Percentiles rank a stretch among this genome's conserved stretches.
Evolutionary conservation across 2,888 invertebrate species (phyloP).

Genomic region (Leucania comma): DNA sequence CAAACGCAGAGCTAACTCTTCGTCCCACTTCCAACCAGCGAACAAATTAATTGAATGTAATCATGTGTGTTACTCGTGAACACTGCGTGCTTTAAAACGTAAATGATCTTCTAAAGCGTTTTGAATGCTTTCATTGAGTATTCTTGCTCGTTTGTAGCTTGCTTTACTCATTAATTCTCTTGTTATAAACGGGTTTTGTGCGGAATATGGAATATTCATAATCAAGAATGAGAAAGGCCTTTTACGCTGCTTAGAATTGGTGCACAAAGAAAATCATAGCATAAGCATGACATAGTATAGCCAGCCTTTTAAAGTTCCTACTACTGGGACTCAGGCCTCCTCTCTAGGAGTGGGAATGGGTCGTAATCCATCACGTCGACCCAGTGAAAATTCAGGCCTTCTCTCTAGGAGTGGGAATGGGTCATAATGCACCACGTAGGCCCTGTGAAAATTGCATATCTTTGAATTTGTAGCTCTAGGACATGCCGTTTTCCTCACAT

Average conservation of each 20-base stretch:
- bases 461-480: no score
- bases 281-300: no score
- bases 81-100: constrained; percentile 49
- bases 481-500: no score
- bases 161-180: constrained; percentile 47
- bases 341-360: no score
- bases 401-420: no score
- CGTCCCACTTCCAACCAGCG: constrained; percentile 62
- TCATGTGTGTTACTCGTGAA: constrained; percentile 56
- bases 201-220: constrained; percentile 6
- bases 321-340: no score
- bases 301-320: no score
- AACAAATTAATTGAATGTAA: constrained; percentile 70
- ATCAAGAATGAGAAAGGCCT: neutral
- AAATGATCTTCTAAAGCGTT: constrained; percentile 51
- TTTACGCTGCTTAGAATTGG: neutral
- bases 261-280: neutral
- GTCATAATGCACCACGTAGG: no score
- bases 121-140: constrained; percentile 39
- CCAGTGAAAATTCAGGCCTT: no score
- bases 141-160: constrained; percentile 39
- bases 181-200: constrained; percentile 21
- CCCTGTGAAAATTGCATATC: no score
- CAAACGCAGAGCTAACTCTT: constrained; percentile 64
- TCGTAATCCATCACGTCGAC: no score